These are phyloP conservation scores for Triplophysa tibetana DNA, from an alignment of 2,113 vertebrate species.

Conservation along the genomic window DNA sequence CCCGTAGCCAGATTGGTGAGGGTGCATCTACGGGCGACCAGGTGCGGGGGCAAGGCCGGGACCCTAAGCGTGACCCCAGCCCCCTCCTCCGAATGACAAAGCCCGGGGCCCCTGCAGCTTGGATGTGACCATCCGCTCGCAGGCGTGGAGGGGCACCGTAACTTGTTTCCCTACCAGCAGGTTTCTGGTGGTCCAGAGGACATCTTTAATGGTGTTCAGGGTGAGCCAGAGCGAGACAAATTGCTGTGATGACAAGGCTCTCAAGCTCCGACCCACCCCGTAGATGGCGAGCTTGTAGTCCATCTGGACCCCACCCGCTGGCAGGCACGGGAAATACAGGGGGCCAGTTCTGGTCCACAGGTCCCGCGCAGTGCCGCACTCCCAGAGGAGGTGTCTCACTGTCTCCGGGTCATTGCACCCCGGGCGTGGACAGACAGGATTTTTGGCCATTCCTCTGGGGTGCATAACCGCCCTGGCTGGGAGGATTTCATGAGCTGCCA, in stretches of 20 bases:
- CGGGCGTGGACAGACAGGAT: neutral
- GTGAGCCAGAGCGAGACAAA: neutral
- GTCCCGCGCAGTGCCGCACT: conserved; percentile 23
- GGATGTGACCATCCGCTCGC: neutral
- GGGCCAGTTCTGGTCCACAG: conserved; percentile 35
- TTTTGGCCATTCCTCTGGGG: no score
- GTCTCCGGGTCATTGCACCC: neutral
- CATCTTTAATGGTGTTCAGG: neutral
- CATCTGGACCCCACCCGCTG: conserved; percentile 16
- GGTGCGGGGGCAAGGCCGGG: neutral
- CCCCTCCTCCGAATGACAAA: neutral
- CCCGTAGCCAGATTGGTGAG: conserved; percentile 2
- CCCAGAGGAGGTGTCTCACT: conserved; percentile 25
- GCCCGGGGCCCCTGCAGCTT: neutral
- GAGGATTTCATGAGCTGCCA: conserved; percentile 5
- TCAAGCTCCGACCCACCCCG: conserved; percentile 14
- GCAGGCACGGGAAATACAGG: conserved; percentile 21
- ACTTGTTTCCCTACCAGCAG: conserved; percentile 40
- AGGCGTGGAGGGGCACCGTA: neutral
- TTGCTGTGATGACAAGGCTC: neutral
- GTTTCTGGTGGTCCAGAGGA: conserved; percentile 29
- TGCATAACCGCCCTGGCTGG: neutral
- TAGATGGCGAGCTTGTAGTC: neutral
- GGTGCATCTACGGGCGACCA: conserved; percentile 15
- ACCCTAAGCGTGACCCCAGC: neutral